Evolutionary conservation across 2,113 vertebrate genomes (phyloP).

Genomic region (Lophotis ruficrista): DNA sequence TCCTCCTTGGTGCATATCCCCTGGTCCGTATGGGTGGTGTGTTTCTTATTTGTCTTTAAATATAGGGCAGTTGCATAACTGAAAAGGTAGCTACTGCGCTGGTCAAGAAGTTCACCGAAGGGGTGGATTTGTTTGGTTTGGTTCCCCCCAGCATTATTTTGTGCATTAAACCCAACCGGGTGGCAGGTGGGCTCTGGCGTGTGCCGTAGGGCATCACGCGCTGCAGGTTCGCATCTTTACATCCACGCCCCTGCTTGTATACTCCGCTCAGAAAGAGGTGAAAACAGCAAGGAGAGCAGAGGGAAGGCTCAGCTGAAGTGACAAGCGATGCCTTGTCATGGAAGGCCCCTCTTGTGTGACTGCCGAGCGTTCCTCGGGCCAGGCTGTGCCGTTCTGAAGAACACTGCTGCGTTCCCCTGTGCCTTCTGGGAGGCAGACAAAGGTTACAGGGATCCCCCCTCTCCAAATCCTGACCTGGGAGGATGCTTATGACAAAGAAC

Average conservation of each 20-base stretch:
- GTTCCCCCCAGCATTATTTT: neutral
- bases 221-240: neutral
- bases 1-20: neutral
- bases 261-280: neutral
- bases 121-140: neutral
- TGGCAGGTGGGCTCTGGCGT: neutral
- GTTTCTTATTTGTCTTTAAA: neutral
- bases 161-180: neutral
- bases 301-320: neutral
- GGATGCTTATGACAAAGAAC: rapidly evolving
- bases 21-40: neutral
- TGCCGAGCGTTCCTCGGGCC: neutral
- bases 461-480: neutral
- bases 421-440: neutral
- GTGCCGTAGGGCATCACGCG: rapidly evolving
- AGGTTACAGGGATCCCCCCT: neutral
- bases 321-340: rapidly evolving
- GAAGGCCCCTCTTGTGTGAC: neutral
- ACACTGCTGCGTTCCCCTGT: neutral
- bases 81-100: neutral
- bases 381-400: neutral
- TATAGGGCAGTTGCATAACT: neutral
- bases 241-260: rapidly evolving
- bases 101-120: neutral
- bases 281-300: rapidly evolving